These are phyloP conservation scores for Pissodes strobi DNA, from an alignment of 1,140 invertebrate species.

Conservation along the genomic window DNA sequence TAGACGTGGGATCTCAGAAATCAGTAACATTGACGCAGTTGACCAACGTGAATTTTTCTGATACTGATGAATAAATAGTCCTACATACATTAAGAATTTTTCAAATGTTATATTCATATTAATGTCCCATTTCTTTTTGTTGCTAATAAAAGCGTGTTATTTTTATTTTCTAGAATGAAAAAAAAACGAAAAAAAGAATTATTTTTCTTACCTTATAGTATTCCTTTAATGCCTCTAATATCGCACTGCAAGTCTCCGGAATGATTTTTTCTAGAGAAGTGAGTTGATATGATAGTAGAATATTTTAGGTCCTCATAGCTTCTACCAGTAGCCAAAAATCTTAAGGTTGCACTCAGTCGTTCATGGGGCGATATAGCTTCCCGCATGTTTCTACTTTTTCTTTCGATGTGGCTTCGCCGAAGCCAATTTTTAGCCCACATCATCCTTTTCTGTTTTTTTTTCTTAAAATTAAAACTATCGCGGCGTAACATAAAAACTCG, in stretches of 20 bases:
- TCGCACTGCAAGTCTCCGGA: not conserved
- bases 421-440: not conserved
- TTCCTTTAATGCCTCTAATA: not conserved
- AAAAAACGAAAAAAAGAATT: not conserved
- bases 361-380: not conserved
- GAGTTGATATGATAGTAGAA: not conserved
- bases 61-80: not conserved
- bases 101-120: not conserved
- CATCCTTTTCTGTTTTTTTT: not conserved
- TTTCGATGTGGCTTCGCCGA: not conserved
- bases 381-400: not conserved
- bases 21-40: not conserved
- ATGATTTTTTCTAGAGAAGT: no score
- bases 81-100: not conserved
- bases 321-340: no score
- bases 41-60: not conserved
- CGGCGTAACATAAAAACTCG: conserved; percentile 2
- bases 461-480: conserved; percentile 4
- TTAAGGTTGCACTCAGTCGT: no score
- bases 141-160: not conserved
- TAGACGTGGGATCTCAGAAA: not conserved
- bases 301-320: no score
- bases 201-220: no score
- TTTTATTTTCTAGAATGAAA: not conserved
- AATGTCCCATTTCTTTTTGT: not conserved